Conservation (phyloP, 2,797 vertebrate genomes). For the Clarias platycephalus region DNA sequence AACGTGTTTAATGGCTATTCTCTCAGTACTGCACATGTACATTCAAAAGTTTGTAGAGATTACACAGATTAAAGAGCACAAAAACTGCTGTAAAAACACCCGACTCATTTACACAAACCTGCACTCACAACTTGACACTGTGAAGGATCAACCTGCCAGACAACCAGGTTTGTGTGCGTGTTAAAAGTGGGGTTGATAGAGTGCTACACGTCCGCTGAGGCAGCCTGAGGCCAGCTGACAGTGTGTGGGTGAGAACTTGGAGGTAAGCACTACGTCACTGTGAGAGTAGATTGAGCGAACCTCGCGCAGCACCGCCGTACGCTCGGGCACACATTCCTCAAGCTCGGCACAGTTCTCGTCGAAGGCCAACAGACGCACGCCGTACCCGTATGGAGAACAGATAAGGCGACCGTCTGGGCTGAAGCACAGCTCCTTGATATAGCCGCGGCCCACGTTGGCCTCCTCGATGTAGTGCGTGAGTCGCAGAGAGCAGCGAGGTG, state of each 20-base stretch:
- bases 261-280: constrained; percentile 96
- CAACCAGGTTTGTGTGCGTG: constrained; percentile 31
- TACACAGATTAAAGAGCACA: constrained; percentile 46
- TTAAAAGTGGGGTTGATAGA: constrained; percentile 99
- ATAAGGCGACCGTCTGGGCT: constrained; percentile 97
- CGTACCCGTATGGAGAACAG: constrained; percentile 95
- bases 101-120: constrained; percentile 27
- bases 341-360: constrained; percentile 90
- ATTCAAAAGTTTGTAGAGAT: constrained; percentile 7
- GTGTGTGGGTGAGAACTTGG: constrained; percentile 98
- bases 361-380: constrained; percentile 93
- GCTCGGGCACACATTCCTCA: constrained; percentile 89
- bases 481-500: constrained; percentile 90
- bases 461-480: constrained; percentile 98
- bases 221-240: constrained; percentile 99
- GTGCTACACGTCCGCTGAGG: constrained; percentile 94
- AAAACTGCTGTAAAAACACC: constrained; percentile 45
- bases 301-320: constrained; percentile 88
- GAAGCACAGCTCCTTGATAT: constrained; percentile 98
- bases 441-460: constrained; percentile 94
- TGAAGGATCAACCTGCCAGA: constrained; percentile 12
- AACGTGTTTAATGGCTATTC: constrained; percentile 33
- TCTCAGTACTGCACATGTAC: constrained; percentile 29
- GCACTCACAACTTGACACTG: constrained; percentile 30
- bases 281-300: constrained; percentile 96